Evolutionary conservation across 2,797 vertebrate species (phyloP).

Genomic region (Eurystomus glaucurus): DNA sequence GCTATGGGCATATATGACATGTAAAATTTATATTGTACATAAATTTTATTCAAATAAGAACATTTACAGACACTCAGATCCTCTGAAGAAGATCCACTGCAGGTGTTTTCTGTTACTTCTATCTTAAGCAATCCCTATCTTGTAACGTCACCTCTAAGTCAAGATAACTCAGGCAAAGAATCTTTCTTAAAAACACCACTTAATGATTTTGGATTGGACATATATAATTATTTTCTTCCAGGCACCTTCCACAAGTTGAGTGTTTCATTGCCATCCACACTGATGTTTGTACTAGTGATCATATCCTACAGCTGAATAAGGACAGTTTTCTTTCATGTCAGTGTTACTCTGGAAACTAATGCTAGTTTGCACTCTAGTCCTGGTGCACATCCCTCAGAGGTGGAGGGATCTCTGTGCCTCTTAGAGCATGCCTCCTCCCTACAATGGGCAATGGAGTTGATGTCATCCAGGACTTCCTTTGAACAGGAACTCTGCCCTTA

Average conservation of each 20-base stretch:
- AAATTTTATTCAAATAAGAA: background rate
- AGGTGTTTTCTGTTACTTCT: background rate
- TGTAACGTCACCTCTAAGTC: background rate
- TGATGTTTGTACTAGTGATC: background rate
- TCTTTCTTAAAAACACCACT: background rate
- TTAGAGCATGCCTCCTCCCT: background rate
- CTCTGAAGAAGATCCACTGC: background rate
- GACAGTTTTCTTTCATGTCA: background rate
- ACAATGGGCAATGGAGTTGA: background rate
- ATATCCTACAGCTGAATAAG: background rate
- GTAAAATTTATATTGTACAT: background rate
- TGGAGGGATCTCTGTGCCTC: background rate
- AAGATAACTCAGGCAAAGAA: background rate
- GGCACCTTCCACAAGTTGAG: background rate
- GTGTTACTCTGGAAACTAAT: fast-evolving
- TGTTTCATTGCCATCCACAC: background rate
- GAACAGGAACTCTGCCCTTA: background rate
- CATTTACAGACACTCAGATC: background rate
- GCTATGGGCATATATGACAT: background rate
- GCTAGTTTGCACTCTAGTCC: fast-evolving
- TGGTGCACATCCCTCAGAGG: fast-evolving
- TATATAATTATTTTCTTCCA: background rate
- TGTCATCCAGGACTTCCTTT: background rate
- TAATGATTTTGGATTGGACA: background rate
- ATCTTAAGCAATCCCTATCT: background rate